Evolutionary conservation across 92 coral and sea anemone genomes (phyloP).

Genomic region (Paragorgia papillata): DNA sequence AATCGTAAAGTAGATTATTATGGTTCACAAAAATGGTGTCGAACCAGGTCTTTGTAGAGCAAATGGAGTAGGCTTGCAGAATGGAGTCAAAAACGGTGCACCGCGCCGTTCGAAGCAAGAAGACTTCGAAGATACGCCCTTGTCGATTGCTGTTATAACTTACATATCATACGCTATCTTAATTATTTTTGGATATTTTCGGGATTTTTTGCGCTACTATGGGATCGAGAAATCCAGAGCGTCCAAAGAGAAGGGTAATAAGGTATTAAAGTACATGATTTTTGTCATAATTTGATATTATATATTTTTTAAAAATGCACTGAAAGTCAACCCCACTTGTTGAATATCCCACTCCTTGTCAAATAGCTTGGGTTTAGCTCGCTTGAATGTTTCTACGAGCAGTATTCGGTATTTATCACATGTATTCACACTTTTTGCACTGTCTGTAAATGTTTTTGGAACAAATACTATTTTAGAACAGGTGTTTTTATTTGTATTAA

Average conservation of each 20-base stretch:
- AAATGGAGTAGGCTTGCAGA: background rate
- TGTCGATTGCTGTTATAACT: conserved; percentile 81
- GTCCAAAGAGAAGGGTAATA: conserved; percentile 75
- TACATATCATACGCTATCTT: conserved; percentile 84
- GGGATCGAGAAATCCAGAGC: conserved; percentile 86
- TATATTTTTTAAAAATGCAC: too few relatives aligned
- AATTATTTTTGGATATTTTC: conserved; percentile 84
- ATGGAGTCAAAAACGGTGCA: background rate
- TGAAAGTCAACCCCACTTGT: too few relatives aligned
- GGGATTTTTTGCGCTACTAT: conserved; percentile 90
- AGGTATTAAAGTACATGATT: conserved; percentile 47
- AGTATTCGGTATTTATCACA: too few relatives aligned
- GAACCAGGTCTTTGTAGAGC: background rate
- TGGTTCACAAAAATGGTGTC: background rate
- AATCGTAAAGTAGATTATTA: too few relatives aligned
- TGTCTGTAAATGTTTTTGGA: too few relatives aligned
- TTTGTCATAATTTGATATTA: background rate
- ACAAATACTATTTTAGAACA: too few relatives aligned
- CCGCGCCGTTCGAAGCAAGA: conserved; percentile 38
- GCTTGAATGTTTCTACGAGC: too few relatives aligned
- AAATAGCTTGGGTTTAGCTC: too few relatives aligned
- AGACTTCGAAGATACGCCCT: conserved; percentile 92
- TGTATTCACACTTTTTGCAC: too few relatives aligned
- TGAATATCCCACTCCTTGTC: too few relatives aligned
- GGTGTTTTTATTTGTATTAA: too few relatives aligned